Percentiles rank a stretch among this genome's conserved stretches.
Conservation (phyloP, 2,888 invertebrate genomes). For the Eilema griseolum region DNA sequence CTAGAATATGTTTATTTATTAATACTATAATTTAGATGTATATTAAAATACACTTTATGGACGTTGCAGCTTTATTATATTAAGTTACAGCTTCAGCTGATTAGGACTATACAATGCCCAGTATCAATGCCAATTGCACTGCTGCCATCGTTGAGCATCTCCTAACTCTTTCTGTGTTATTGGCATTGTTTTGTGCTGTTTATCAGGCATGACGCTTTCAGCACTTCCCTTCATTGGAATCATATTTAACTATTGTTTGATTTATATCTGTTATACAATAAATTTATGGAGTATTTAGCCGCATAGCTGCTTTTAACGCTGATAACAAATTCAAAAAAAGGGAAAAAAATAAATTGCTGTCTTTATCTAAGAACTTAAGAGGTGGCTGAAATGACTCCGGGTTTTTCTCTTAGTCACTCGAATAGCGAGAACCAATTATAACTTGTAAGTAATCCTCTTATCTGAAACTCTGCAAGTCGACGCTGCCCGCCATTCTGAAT, state of each 20-base stretch:
- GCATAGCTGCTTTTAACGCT: constrained; percentile 35
- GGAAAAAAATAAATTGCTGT: constrained; percentile 60
- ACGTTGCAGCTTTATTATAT: too few relatives aligned
- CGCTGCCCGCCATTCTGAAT: constrained; percentile 78
- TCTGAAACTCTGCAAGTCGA: constrained; percentile 76
- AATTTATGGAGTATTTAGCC: constrained; percentile 28
- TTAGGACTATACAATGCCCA: too few relatives aligned
- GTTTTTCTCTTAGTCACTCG: constrained; percentile 76
- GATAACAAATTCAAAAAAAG: constrained; percentile 44
- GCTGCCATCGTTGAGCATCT: too few relatives aligned
- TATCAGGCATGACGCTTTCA: neutral
- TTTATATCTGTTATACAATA: constrained; percentile 35
- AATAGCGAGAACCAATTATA: constrained; percentile 84
- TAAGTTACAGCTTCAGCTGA: too few relatives aligned
- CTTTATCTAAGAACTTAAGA: constrained; percentile 67
- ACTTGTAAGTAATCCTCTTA: constrained; percentile 85
- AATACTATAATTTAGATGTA: too few relatives aligned
- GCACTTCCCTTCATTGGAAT: constrained; percentile 2
- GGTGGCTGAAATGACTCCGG: constrained; percentile 68
- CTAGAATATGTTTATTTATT: too few relatives aligned
- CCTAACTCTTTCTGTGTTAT: too few relatives aligned
- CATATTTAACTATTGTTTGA: constrained; percentile 28
- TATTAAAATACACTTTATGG: too few relatives aligned
- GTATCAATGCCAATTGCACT: too few relatives aligned
- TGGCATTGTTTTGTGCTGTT: neutral